Evolutionary conservation across 1,140 invertebrate genomes (phyloP).

Genomic region (Oscheius sp.): DNA sequence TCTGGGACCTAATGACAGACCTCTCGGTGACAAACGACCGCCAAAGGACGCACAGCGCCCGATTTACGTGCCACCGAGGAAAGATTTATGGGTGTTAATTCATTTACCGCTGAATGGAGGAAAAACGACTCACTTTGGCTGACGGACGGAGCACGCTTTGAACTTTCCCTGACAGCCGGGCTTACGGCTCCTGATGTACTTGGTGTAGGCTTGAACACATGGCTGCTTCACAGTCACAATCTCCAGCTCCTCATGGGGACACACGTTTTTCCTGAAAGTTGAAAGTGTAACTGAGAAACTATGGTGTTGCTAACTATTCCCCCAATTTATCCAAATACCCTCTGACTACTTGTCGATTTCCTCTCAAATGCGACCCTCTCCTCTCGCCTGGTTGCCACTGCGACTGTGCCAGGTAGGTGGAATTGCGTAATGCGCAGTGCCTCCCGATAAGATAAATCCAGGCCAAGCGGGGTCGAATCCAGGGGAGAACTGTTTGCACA

Average conservation of each 20-base stretch:
- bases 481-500: neutral
- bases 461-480: neutral
- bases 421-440: neutral
- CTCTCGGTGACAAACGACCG: neutral
- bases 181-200: constrained; percentile 54
- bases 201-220: constrained; percentile 56
- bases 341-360: neutral
- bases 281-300: neutral
- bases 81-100: neutral
- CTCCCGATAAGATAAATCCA: neutral
- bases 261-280: constrained; percentile 56
- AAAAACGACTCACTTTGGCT: constrained; percentile 54
- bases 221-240: constrained; percentile 57
- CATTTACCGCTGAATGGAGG: neutral
- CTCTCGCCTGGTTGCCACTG: neutral
- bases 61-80: neutral
- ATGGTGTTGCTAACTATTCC: neutral
- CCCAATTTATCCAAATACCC: neutral
- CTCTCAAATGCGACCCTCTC: neutral
- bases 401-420: neutral
- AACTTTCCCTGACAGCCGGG: constrained; percentile 50
- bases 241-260: constrained; percentile 57
- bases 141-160: constrained; percentile 47
- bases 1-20: neutral
- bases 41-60: neutral